These are phyloP conservation scores for Azorinus chamasolen DNA, from an alignment of 2,888 invertebrate species.

Conservation along the genomic window DNA sequence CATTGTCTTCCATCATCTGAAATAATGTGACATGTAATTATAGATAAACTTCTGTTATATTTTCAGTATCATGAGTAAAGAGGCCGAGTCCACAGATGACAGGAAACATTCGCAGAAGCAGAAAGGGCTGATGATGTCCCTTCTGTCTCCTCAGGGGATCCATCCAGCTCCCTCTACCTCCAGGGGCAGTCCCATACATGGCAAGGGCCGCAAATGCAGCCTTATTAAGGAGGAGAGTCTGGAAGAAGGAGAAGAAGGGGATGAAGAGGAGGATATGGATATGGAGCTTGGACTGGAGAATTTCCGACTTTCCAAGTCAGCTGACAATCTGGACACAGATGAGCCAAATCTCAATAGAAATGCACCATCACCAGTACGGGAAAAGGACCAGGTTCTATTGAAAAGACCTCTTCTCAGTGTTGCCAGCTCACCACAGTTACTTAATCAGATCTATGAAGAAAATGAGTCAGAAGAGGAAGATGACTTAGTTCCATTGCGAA, in stretches of 20 bases:
- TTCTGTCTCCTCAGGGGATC: constrained; percentile 83
- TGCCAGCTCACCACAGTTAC: constrained; percentile 88
- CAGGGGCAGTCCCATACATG: constrained; percentile 56
- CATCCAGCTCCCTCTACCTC: constrained; percentile 74
- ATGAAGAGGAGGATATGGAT: constrained; percentile 74
- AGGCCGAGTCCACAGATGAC: constrained; percentile 63
- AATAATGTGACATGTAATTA: no score
- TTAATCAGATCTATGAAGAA: constrained; percentile 91
- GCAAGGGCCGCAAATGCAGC: constrained; percentile 92
- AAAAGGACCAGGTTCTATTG: constrained; percentile 71
- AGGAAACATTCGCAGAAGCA: constrained; percentile 57
- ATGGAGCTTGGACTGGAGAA: constrained; percentile 56
- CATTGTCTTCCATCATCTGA: no score
- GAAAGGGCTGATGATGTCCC: constrained; percentile 76
- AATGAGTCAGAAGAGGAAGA: constrained; percentile 87
- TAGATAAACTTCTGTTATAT: constrained; percentile 24
- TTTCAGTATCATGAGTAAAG: constrained; percentile 68
- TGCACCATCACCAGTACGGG: constrained; percentile 14
- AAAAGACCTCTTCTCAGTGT: constrained; percentile 86
- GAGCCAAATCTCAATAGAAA: constrained; percentile 56
- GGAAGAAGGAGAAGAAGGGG: constrained; percentile 89
- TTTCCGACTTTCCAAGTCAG: constrained; percentile 73
- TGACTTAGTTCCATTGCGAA: constrained; percentile 76
- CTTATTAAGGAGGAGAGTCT: constrained; percentile 97
- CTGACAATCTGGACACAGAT: constrained; percentile 71